phyloP scores from a whole-genome alignment of 2,113 vertebrate species.

The Myodes glareolus region DNA sequence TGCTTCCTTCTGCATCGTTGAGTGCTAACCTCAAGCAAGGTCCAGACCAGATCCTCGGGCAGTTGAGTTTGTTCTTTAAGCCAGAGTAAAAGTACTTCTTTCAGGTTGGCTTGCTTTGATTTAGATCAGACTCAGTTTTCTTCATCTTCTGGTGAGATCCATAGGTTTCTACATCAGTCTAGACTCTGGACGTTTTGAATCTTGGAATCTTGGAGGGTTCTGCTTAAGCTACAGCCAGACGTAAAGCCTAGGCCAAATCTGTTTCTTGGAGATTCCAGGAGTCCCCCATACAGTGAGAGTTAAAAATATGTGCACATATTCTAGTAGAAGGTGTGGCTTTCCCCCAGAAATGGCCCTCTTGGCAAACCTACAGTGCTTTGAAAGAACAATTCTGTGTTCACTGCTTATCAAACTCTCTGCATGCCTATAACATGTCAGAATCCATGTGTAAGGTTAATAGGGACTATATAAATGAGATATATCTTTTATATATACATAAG shows the following conservation, averaged over 20 bases:
- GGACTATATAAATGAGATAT: too few relatives aligned
- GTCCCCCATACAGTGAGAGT: too few relatives aligned
- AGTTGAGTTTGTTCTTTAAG: background rate
- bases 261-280: background rate
- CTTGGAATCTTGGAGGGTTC: background rate
- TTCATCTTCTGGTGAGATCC: background rate
- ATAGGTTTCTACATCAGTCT: background rate
- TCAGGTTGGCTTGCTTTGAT: background rate
- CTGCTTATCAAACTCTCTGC: too few relatives aligned
- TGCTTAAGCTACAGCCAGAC: background rate
- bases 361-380: background rate
- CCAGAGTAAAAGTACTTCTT: rapidly evolving
- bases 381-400: too few relatives aligned
- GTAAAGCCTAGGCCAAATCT: background rate
- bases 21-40: background rate
- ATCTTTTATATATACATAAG: too few relatives aligned
- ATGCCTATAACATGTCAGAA: rapidly evolving
- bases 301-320: background rate
- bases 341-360: background rate
- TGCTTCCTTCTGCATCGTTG: background rate
- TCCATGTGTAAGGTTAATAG: background rate
- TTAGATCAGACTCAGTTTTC: background rate
- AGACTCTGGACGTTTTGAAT: background rate
- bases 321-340: rapidly evolving
- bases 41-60: background rate